A percentile compares a stretch with the other conserved stretches of the same genome.
phyloP scores from a whole-genome alignment of 2,888 invertebrate genomes.

The Cremastinae sp. region DNA sequence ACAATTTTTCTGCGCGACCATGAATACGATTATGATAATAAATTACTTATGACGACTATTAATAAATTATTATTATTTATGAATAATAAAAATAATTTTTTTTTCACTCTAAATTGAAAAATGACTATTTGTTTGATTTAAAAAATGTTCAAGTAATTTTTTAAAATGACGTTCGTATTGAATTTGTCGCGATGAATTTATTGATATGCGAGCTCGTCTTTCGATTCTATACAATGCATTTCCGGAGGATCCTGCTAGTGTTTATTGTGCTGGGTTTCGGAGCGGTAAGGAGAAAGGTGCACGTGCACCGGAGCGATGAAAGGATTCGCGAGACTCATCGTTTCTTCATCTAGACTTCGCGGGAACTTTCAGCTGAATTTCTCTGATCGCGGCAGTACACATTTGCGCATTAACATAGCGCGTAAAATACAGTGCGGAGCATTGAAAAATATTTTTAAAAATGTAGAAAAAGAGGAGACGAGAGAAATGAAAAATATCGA shows the following conservation, averaged over 20 bases:
- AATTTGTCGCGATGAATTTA: too few relatives aligned
- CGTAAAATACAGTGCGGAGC: neutral
- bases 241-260: neutral
- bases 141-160: too few relatives aligned
- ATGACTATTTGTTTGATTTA: too few relatives aligned
- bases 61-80: too few relatives aligned
- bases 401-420: slow-evolving; percentile 7
- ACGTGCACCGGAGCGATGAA: slow-evolving; percentile 15
- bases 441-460: neutral
- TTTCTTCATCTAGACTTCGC: slow-evolving; percentile 17
- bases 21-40: too few relatives aligned
- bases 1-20: too few relatives aligned
- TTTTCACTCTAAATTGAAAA: too few relatives aligned
- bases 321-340: slow-evolving; percentile 28
- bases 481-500: neutral
- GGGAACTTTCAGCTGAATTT: slow-evolving; percentile 53
- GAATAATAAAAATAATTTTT: too few relatives aligned
- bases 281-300: slow-evolving; percentile 24
- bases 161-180: too few relatives aligned
- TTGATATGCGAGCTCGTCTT: neutral
- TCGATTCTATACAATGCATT: neutral
- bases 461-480: neutral
- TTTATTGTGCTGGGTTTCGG: neutral
- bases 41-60: too few relatives aligned
- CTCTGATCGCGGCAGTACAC: slow-evolving; percentile 37